Percentiles rank a stretch among this genome's conserved stretches.
Conservation (phyloP, 1,140 invertebrate species). For the Drosophila novamexicana region DNA sequence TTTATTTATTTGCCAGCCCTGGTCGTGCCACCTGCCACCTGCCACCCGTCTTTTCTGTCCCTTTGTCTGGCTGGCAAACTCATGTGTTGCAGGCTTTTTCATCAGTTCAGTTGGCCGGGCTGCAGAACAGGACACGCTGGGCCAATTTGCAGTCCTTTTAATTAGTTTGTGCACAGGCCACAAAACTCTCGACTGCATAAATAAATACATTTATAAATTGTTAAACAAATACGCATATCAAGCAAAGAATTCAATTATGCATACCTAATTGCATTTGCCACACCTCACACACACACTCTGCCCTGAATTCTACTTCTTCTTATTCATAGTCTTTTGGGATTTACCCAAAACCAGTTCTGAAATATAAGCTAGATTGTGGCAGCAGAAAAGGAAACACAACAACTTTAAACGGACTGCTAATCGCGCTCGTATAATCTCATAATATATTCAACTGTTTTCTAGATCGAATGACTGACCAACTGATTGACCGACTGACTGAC, state of each 20-base stretch:
- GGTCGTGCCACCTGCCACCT: not conserved
- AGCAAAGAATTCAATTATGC: constrained; percentile 68
- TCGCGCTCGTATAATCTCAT: no score
- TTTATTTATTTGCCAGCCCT: constrained; percentile 69
- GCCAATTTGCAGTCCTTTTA: constrained; percentile 59
- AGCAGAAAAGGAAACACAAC: no score
- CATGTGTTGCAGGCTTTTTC: constrained; percentile 34
- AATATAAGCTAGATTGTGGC: no score
- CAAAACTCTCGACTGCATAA: constrained; percentile 17
- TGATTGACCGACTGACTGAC: no score
- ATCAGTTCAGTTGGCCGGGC: not conserved
- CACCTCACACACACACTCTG: not conserved
- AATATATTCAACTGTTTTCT: no score
- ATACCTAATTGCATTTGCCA: constrained; percentile 53
- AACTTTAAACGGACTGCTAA: no score
- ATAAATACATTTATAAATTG: constrained; percentile 34
- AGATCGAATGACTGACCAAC: no score
- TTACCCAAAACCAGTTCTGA: no score
- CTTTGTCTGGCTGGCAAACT: constrained; percentile 51
- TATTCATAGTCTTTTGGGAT: no score
- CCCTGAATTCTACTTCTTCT: no score
- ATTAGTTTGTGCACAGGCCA: constrained; percentile 66
- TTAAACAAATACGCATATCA: constrained; percentile 30
- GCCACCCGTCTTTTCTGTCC: not conserved
- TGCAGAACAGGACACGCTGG: constrained; percentile 21